Evolutionary conservation across 2,888 invertebrate species (phyloP), one percentile per base, ranked within the genome.

Genomic region (Dorcus hopei): DNA sequence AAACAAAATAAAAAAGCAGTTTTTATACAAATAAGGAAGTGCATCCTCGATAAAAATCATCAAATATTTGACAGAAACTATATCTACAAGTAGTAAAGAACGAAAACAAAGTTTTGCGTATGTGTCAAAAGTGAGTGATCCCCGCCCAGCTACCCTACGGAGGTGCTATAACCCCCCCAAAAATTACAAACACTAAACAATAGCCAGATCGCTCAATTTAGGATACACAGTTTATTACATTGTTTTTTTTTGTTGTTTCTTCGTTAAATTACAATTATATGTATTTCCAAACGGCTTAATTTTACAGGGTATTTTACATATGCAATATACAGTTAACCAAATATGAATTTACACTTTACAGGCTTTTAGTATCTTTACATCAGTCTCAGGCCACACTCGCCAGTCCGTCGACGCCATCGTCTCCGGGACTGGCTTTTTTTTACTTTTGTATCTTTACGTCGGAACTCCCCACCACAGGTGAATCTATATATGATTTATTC

Each of bases 111-210:
- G 54, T 62, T 62, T 60, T 58, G 58, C 52, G 52, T 57, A 59
- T 62, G 54, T 68, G 65, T 70, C 73, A 76, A 67, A 74, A 63
- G 72, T 72, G 76, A 77, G 77, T 78, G 79, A 78, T 79, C 79
- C 79, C 79, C 79, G 75, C 78, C 79, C 79, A 79, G 79, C 79
- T 79, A 79, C 77, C 74, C 78, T 78, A 79, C 69, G 70, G 52
- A 54, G 60, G 53, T 53, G 57, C 39, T 52, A 58, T 43, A 47
- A 14, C 52, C 56, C 58, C 58, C 53, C 56, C 49, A 50, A 48
- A 57, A 54, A 54, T 54, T 49, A 50, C 54, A 57, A 14, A 23
- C 54, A 40, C 53, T 41, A 49, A 51, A 54, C 9, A 57, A 52
- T 61, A 65, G 67, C 67, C 67, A 67, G 67, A 69, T 66, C 69